Evolutionary conservation across 2,113 vertebrate genomes (phyloP), one percentile per base, ranked within the genome.

Genomic region (Gobius niger): DNA sequence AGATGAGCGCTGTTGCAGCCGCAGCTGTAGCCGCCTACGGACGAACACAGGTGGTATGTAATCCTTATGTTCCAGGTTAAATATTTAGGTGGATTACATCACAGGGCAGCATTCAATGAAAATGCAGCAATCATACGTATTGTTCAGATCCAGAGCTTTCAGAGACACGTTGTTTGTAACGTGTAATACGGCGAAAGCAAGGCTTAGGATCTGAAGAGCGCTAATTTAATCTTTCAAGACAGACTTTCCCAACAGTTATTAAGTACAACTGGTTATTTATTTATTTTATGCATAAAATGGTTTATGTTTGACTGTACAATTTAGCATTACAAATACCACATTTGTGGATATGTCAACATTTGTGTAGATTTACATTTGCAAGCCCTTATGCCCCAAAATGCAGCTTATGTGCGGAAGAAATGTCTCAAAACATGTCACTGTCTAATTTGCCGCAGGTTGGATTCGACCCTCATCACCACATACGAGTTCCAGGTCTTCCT

Each of bases 391-490:
- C 24, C 24, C 24, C 24, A 34, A 34, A 34, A 34, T 34, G 24
- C 24, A 34, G 24, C 16, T 34, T 34, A 19, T 15, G 4, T 8
- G 34, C 15, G 5, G 8, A 2, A 59, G 41, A 42, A 41, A 14
- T 15, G 7, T 4, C 2, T 57, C 54, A 34, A 57, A 41, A 34
- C 7, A 60, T 40, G 16, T 54, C 14, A 8, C 34, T 40, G 54
- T 60, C 13, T 50, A 14, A 16, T 34, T 53, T 81, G 10, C 7
- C 78, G 0, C 67, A 98, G 96, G 95, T 96, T 40, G 95, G 96
- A 12, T 98, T 98, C 40, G 97, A 98, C 85, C 96, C 96, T 0
- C 96, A 98, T 52, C 94, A 96, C 0, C 93, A 94, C 87, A 97
- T 98, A 92, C 88, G 96, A 75, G 93, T 95, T 47, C 94, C 96